Evolutionary conservation across 2,888 invertebrate genomes (phyloP), one percentile per base, ranked within the genome.

Genomic region (Parnassius smintheus): DNA sequence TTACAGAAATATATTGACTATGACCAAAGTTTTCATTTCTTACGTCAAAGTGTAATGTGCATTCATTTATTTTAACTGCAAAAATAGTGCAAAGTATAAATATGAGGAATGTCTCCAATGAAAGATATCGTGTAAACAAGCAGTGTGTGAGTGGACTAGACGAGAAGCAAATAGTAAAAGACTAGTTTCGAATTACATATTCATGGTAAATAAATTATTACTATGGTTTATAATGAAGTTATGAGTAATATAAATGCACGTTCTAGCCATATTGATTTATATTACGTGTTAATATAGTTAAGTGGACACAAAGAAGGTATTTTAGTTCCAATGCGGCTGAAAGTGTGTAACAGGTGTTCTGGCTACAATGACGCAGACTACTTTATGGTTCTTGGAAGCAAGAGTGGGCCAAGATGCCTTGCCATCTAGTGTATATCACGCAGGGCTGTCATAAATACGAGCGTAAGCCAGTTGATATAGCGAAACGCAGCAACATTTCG

Each of bases 121-220:
- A 35, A 22, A 48, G 46, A 49, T 49, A 44, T 51, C 46, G 48
- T 35, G 4, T 35, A 4, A 58, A 50, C 58, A 59, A 59, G 58
- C 58, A 49, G 50, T 59, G 54, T 55, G 54, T 25, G n/a, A n/a
- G n/a, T 46, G n/a, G 56, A n/a, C 11, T 41, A 48, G 49, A 53
- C 52, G 1, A 49, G 52, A 25, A 46, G 50, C 57, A 42, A 50
- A 45, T 59, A 35, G 13, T 48, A 8, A 48, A 44, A 67, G 79
- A 83, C 87, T 74, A 73, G 85, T 85, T 75, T 59, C 68, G 65
- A 68, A 65, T 73, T 35, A 35, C 7, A 35, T 35, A 35, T 1
- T 35, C 4, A 7, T 7, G 35, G 35, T 35, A 0, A 35, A 35
- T 35, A 35, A 35, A 25, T 25, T 0, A 35, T 35, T 35, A 35